Percentiles rank a stretch among this genome's conserved stretches.
phyloP scores from a whole-genome alignment of 2,888 invertebrate genomes.

The Platycnemis pennipes region DNA sequence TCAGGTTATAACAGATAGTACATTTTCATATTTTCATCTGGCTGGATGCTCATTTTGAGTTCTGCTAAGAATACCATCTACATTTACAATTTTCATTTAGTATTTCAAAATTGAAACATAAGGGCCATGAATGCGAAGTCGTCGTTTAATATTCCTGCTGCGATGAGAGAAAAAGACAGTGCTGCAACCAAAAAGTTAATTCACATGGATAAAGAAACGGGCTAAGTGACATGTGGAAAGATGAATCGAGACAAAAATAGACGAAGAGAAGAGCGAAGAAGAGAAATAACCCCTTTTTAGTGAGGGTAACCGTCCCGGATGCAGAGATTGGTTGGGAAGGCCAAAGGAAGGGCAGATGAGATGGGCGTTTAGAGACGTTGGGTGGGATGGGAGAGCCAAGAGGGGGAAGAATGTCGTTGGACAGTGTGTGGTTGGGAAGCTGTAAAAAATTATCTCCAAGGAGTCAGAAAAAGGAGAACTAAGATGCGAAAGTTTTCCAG shows the following conservation, averaged over 20 bases:
- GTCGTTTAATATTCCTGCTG: too few relatives aligned
- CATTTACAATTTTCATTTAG: too few relatives aligned
- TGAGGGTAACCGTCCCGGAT: conserved; percentile 2
- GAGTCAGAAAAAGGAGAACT: background rate
- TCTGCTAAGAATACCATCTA: too few relatives aligned
- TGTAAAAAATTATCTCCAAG: conserved; percentile 12
- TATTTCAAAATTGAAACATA: too few relatives aligned
- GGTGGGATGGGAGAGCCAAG: background rate
- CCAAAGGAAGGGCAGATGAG: background rate
- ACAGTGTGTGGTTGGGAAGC: background rate
- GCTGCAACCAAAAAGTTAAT: too few relatives aligned
- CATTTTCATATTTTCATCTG: too few relatives aligned
- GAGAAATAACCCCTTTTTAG: background rate
- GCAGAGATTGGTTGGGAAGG: conserved; percentile 15
- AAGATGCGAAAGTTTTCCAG: background rate
- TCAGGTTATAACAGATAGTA: too few relatives aligned
- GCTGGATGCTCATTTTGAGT: too few relatives aligned
- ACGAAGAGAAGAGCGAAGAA: background rate
- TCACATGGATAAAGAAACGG: too few relatives aligned
- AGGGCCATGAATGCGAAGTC: too few relatives aligned
- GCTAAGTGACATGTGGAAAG: background rate
- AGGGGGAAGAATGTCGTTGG: background rate
- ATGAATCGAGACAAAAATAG: background rate
- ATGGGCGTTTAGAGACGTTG: background rate
- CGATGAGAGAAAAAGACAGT: too few relatives aligned